Evolutionary conservation across 2,888 invertebrate genomes (phyloP), one percentile per base, ranked within the genome.

Genomic region (Machimus atricapillus): DNA sequence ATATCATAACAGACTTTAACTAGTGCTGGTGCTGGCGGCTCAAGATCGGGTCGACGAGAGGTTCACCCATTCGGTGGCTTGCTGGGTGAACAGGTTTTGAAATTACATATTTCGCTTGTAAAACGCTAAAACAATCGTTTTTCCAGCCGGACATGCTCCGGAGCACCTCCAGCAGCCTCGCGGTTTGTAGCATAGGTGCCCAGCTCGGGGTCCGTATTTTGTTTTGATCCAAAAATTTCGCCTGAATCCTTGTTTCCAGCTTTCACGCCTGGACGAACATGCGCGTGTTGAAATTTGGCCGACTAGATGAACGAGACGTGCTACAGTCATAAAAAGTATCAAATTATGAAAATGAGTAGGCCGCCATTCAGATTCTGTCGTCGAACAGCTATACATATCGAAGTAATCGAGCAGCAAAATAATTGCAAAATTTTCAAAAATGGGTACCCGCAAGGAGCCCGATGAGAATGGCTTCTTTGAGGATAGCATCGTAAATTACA

Each of bases 391-490:
- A n/a, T n/a, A 85, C 27, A 31, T 85, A 37, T 40, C 82, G 66
- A 83, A 66, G 23, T 16, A 79, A n/a, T 85, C 73, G 9, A 27
- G 66, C 43, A 85, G 52, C 27, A 85, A 46, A n/a, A 86, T 66
- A 58, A 81, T 46, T 78, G 87, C 77, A 81, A 89, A 87, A 86
- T 58, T 76, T 14, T 89, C 89, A 88, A 94, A 94, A 91, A 95
- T 95, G 94, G 94, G 93, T 91, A 92, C 94, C 89, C 94, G 94
- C 89, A 95, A 95, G 90, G 94, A 95, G 90, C 94, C 94, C 90
- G 95, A 95, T 94, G 97, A 97, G 93, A 96, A 96, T 92, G 96
- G 96, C 89, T 97, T 96, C 92, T 97, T 96, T 94, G 96, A 96
- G 93, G 96, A 96, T 90, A 95, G 95, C 74, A 66, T 66, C 23